Conservation (phyloP, 2,113 vertebrate genomes). For the Terrapene triunguis region DNA sequence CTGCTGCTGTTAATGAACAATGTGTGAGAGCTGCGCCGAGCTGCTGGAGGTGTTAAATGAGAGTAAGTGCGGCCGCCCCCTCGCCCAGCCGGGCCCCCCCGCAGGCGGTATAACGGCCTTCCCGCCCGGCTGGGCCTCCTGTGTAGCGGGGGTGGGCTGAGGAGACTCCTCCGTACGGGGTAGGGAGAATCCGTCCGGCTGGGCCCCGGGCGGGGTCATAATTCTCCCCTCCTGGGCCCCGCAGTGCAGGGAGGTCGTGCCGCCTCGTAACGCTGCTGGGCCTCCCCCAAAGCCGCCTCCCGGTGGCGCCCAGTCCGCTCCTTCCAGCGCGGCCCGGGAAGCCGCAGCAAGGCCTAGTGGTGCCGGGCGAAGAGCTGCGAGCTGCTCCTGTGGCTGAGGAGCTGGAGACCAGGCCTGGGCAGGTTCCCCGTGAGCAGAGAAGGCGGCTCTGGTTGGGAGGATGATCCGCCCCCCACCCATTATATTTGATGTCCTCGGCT, state of each 20-base stretch:
- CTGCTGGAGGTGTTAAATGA: slow-evolving; percentile 99
- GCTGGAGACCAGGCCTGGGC: slow-evolving; percentile 52
- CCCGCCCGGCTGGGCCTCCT: neutral
- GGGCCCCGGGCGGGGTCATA: no score
- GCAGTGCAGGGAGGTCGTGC: neutral
- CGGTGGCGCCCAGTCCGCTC: neutral
- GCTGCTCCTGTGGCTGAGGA: slow-evolving; percentile 25
- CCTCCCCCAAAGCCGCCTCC: neutral
- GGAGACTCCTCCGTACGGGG: neutral
- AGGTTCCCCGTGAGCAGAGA: neutral
- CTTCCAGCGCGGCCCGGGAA: neutral
- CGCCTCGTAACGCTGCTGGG: neutral
- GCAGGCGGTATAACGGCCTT: neutral
- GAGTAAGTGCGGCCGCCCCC: slow-evolving; percentile 88
- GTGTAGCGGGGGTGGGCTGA: neutral
- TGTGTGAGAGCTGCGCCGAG: slow-evolving; percentile 99
- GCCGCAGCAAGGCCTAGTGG: slow-evolving; percentile 52
- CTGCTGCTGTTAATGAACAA: slow-evolving; percentile 91
- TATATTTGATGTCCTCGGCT: neutral
- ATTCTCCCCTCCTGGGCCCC: neutral
- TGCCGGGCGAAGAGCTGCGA: neutral
- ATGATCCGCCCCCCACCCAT: slow-evolving; percentile 5
- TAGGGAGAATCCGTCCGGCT: no score
- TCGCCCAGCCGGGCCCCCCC: slow-evolving; percentile 21
- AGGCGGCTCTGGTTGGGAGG: neutral